Evolutionary conservation across 1,140 invertebrate genomes (phyloP), one percentile per base, ranked within the genome.

Genomic region (Teleopsis dalmanni): DNA sequence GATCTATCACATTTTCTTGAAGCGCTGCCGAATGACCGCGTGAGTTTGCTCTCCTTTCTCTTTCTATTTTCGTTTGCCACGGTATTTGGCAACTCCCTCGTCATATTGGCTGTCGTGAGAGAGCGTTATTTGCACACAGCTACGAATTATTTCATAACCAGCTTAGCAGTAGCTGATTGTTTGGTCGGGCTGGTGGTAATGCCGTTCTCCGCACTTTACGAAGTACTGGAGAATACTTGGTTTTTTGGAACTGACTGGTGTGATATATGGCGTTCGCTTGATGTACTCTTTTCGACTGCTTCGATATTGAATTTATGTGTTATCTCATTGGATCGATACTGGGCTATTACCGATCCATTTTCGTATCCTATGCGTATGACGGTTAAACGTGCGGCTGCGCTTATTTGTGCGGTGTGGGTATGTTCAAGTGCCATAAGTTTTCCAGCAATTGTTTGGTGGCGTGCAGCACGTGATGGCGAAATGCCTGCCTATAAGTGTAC

Each of bases 111-210:
- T 21, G 95, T 99, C 8, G 83, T 87, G 27, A 75, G 91, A 34
- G 94, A 98, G 69, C 75, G 92, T 37, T 83, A 89, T 41, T 70
- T 97, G 7, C 91, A 95, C 65, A 95, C 92, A 11, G 91, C 91
- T 21, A 98, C 95, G 21, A 99, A 98, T 74, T 98, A 96, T 67
- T 97, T 98, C 70, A 96, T 98, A 53, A 94, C 96, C 26, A 95
- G 92, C 44, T 73, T 98, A 37, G 95, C 95, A 5, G 83, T 98
- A 9, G 95, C 96, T 0, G 96, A 99, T 73, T 85, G 97, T 42
- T 79, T 98, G 34, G 95, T 99, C 2, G 95, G 95, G 4, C 80
- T 93, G 19, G 82, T 95, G 21, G 95, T 98, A 41, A 99, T 99
- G 96, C 95, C 95, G 1, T 95, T 96, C 66, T 91, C 78, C 52